Conservation (phyloP, 2,888 invertebrate genomes). For the Drosophila tripunctata region DNA sequence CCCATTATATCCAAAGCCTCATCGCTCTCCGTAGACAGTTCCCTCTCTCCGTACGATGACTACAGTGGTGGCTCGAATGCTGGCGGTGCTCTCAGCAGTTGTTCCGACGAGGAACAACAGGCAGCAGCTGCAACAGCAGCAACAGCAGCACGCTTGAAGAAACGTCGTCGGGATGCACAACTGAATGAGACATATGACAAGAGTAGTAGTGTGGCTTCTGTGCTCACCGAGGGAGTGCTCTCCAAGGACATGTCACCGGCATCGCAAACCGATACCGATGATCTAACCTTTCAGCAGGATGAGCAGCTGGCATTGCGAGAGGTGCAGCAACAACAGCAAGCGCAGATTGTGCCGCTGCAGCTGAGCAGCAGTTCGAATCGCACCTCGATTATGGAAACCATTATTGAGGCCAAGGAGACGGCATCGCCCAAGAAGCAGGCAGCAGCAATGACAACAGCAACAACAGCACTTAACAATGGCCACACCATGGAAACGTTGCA, state of each 20-base stretch:
- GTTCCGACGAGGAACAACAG: conserved; percentile 66
- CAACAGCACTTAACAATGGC: conserved; percentile 52
- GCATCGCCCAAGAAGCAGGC: conserved; percentile 82
- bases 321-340: conserved; percentile 50
- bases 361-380: conserved; percentile 75
- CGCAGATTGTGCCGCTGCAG: conserved; percentile 42
- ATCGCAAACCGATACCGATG: conserved; percentile 84
- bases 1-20: conserved; percentile 84
- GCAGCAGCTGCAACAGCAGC: conserved; percentile 30
- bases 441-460: neutral
- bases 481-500: conserved; percentile 82
- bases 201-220: conserved; percentile 84
- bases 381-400: conserved; percentile 84
- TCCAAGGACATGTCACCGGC: conserved; percentile 84
- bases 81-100: conserved; percentile 81
- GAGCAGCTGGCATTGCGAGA: conserved; percentile 79
- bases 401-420: conserved; percentile 84
- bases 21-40: conserved; percentile 83
- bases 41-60: conserved; percentile 83
- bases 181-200: conserved; percentile 85
- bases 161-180: conserved; percentile 82
- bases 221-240: conserved; percentile 82
- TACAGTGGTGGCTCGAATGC: conserved; percentile 83
- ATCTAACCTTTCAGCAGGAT: conserved; percentile 84
- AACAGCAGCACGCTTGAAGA: conserved; percentile 65